A percentile compares a stretch with the other conserved stretches of the same genome.
These are phyloP conservation scores for Oceanodroma leucorhoa DNA, from an alignment of 2,797 vertebrate species.

Conservation along the genomic window DNA sequence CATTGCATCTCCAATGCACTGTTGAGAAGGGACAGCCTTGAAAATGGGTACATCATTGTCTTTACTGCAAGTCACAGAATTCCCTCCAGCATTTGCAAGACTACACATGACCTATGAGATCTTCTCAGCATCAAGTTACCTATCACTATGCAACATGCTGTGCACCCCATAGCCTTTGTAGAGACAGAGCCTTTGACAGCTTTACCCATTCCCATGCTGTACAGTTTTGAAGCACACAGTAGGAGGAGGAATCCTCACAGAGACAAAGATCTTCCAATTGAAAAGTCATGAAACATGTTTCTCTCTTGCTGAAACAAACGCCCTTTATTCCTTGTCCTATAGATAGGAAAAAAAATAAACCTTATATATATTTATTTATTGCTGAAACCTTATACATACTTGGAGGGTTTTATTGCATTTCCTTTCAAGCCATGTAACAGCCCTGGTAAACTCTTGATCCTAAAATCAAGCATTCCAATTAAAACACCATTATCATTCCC, in stretches of 20 bases:
- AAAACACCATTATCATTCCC: background rate
- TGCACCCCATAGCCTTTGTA: accelerated
- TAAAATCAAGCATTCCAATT: background rate
- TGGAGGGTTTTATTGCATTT: background rate
- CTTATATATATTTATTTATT: background rate
- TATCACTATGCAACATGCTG: background rate
- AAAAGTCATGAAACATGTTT: background rate
- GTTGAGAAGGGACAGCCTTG: accelerated
- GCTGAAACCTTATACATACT: accelerated
- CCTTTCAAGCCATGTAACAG: background rate
- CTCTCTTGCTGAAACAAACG: background rate
- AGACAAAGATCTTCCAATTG: background rate
- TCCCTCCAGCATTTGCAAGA: background rate
- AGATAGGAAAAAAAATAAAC: background rate
- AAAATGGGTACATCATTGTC: accelerated
- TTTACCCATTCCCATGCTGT: background rate
- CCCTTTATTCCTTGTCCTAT: accelerated
- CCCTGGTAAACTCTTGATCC: background rate
- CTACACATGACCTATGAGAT: background rate
- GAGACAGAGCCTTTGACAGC: background rate
- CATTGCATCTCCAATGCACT: background rate
- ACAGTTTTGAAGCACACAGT: background rate
- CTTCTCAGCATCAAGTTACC: background rate
- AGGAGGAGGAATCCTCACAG: background rate
- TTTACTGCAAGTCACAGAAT: background rate